Conservation (phyloP, 2,888 invertebrate species). For the Himalopsyche tibetana region DNA sequence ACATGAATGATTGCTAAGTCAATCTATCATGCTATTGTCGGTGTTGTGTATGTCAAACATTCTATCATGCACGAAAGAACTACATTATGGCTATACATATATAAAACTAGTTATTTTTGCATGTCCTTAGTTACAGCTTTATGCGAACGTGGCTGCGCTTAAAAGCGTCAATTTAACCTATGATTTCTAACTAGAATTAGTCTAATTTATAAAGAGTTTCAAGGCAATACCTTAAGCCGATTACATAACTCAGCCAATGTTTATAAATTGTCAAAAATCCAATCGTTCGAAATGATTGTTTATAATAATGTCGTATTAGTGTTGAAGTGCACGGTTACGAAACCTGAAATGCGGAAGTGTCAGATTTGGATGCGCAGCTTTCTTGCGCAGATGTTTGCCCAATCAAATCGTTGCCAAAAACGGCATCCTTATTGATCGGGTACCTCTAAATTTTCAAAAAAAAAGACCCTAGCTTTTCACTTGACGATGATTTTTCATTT, state of each 20-base stretch:
- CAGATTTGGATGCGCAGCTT: conserved; percentile 30
- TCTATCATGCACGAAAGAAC: conserved; percentile 14
- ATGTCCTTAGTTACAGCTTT: conserved; percentile 23
- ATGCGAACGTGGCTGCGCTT: neutral
- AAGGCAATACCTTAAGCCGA: conserved; percentile 5
- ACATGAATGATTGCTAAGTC: conserved; percentile 1
- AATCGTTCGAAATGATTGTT: conserved; percentile 10
- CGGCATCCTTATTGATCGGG: conserved; percentile 23
- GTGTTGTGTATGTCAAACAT: neutral
- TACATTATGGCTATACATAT: conserved; percentile 2
- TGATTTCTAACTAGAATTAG: neutral
- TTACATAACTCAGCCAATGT: conserved; percentile 16
- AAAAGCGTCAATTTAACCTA: conserved; percentile 25
- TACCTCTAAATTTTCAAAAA: conserved; percentile 18
- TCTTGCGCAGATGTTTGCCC: conserved; percentile 26
- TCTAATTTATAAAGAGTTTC: conserved; percentile 29
- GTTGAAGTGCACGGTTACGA: conserved; percentile 30
- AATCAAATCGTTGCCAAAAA: conserved; percentile 31
- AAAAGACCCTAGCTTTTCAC: conserved; percentile 16
- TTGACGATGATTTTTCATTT: conserved; percentile 63
- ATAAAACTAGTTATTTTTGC: conserved; percentile 12
- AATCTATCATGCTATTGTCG: conserved; percentile 3
- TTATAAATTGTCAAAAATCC: neutral
- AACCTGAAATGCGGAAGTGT: conserved; percentile 34
- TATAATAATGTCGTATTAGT: conserved; percentile 30